phyloP scores from a whole-genome alignment of 2,888 invertebrate genomes.

The Agrochola macilenta region DNA sequence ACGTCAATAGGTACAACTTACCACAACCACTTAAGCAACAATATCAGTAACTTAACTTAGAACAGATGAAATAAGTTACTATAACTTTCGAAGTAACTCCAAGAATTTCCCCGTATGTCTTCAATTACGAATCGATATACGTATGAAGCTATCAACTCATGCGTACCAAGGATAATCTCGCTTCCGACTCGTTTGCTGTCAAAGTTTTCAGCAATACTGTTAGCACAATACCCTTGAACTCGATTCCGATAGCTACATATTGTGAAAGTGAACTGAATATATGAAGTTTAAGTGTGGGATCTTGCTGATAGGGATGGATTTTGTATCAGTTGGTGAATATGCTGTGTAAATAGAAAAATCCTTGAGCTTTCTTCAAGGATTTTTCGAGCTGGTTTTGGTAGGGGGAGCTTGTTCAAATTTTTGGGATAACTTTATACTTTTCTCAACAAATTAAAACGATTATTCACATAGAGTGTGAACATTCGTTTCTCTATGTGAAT shows the following conservation, averaged over 20 bases:
- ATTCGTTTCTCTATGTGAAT: background rate
- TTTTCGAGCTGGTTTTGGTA: constrained; percentile 9
- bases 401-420: background rate
- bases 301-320: constrained; percentile 48
- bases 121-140: constrained; percentile 47
- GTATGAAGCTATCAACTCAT: constrained; percentile 63
- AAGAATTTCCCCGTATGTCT: constrained; percentile 6
- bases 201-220: constrained; percentile 71
- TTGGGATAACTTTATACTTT: background rate
- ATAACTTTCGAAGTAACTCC: constrained; percentile 6
- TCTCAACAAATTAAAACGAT: too few species aligned
- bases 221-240: constrained; percentile 69
- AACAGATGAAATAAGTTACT: constrained; percentile 17
- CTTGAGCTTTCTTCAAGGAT: constrained; percentile 17
- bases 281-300: constrained; percentile 25
- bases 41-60: constrained; percentile 19
- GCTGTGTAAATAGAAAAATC: constrained; percentile 42
- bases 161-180: constrained; percentile 71
- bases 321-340: constrained; percentile 41
- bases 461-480: too few species aligned
- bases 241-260: constrained; percentile 32
- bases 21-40: background rate
- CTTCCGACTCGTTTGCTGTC: constrained; percentile 68
- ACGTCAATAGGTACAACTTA: constrained; percentile 4
- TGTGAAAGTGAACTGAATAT: constrained; percentile 38